Evolutionary conservation across 2,113 vertebrate genomes (phyloP).

Genomic region (Delphinus delphis): DNA sequence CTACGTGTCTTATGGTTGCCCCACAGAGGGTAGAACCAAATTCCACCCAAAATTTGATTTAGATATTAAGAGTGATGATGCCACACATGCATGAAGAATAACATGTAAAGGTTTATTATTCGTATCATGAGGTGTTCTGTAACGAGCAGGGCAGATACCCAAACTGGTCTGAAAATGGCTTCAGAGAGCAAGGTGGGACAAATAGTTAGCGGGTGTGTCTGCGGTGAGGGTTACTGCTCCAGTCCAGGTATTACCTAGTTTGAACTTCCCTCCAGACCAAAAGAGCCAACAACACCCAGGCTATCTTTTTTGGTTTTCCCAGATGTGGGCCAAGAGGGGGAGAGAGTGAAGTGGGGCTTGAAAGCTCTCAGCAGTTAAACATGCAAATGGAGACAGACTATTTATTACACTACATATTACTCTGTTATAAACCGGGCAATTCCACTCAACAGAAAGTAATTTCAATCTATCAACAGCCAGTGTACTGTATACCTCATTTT

Average conservation of each 20-base stretch:
- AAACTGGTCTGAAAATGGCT: not conserved
- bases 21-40: not conserved
- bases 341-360: not conserved
- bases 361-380: not conserved
- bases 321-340: not conserved
- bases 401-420: not conserved
- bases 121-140: not conserved
- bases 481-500: not conserved
- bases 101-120: not conserved
- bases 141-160: not conserved
- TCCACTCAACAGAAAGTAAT: not conserved
- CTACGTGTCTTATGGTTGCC: not conserved
- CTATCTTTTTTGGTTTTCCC: not conserved
- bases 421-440: not conserved
- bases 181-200: not conserved
- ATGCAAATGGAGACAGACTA: not conserved
- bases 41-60: not conserved
- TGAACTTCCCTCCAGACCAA: not conserved
- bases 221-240: fast-evolving
- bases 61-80: not conserved
- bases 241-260: not conserved
- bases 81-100: not conserved
- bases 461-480: not conserved
- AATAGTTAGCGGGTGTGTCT: not conserved
- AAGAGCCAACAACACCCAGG: fast-evolving